Evolutionary conservation across 2,888 invertebrate genomes (phyloP).

Genomic region (Drosophila dives): DNA sequence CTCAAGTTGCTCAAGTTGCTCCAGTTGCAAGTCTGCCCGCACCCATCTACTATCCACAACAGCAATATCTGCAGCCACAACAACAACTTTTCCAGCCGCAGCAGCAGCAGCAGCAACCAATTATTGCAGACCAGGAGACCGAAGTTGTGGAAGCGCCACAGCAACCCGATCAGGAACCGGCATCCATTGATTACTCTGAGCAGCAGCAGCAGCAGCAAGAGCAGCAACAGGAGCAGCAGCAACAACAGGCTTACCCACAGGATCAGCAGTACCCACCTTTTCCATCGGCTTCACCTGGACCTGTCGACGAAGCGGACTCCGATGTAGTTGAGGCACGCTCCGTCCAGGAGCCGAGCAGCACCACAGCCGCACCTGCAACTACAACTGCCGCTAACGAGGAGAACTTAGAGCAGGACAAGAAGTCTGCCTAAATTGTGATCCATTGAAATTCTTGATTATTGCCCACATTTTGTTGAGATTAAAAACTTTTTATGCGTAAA

Average conservation of each 20-base stretch:
- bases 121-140: constrained; percentile 59
- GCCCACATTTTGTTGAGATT: constrained; percentile 24
- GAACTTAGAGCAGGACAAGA: constrained; percentile 45
- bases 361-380: constrained; percentile 63
- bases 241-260: constrained; percentile 63
- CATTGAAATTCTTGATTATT: constrained; percentile 8
- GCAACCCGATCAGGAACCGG: constrained; percentile 68
- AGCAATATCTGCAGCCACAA: constrained; percentile 17
- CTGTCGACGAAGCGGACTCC: constrained; percentile 59
- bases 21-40: constrained; percentile 33
- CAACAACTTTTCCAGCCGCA: constrained; percentile 44
- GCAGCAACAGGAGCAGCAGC: constrained; percentile 37
- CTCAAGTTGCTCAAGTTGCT: constrained; percentile 53
- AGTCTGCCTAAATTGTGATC: constrained; percentile 50
- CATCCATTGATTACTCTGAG: constrained; percentile 74
- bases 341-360: constrained; percentile 50
- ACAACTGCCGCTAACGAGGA: constrained; percentile 67
- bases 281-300: constrained; percentile 51
- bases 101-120: constrained; percentile 10
- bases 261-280: constrained; percentile 74
- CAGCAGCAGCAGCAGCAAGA: constrained; percentile 52
- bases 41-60: constrained; percentile 49
- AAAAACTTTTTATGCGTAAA: constrained; percentile 27
- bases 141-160: constrained; percentile 74
- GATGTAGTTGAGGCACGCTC: constrained; percentile 80